A percentile compares a stretch with the other conserved stretches of the same genome.
Conservation (phyloP, 2,888 invertebrate species). For the Heteropelma amictum region DNA sequence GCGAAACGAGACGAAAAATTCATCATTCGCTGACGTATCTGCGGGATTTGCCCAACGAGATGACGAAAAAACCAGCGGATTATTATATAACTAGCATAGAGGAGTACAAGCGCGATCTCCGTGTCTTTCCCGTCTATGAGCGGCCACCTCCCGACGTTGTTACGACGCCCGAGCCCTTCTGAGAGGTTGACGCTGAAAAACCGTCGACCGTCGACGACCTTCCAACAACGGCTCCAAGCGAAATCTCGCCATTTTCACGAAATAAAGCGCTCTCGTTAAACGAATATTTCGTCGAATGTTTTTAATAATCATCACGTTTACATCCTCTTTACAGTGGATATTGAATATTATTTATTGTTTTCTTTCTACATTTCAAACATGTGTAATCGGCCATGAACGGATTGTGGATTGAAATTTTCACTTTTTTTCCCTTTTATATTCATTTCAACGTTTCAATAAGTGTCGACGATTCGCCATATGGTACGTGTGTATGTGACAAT, state of each 20-base stretch:
- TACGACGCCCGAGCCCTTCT: no score
- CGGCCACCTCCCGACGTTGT: no score
- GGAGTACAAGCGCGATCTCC: slow-evolving; percentile 63
- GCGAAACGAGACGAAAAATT: no score
- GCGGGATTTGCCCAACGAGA: slow-evolving; percentile 47
- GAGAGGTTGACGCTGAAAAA: slow-evolving; percentile 42
- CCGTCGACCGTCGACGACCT: no score
- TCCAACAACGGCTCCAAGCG: neutral
- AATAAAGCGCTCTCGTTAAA: no score
- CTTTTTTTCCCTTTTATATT: slow-evolving; percentile 55
- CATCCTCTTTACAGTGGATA: slow-evolving; percentile 70
- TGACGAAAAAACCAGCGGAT: slow-evolving; percentile 50
- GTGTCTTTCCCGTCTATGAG: slow-evolving; percentile 60
- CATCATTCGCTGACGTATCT: slow-evolving; percentile 65
- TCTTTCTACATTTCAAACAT: slow-evolving; percentile 74
- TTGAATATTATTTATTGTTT: slow-evolving; percentile 71
- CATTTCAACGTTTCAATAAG: slow-evolving; percentile 58
- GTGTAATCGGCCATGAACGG: slow-evolving; percentile 62
- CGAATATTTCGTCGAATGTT: slow-evolving; percentile 70
- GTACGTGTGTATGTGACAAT: slow-evolving; percentile 48
- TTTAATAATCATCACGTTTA: slow-evolving; percentile 73
- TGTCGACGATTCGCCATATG: slow-evolving; percentile 65
- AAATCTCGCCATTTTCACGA: neutral
- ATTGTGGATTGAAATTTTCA: slow-evolving; percentile 50
- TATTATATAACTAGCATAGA: slow-evolving; percentile 66